Evolutionary conservation across 2,888 invertebrate species (phyloP).

Genomic region (Lasioglossum villosulum): DNA sequence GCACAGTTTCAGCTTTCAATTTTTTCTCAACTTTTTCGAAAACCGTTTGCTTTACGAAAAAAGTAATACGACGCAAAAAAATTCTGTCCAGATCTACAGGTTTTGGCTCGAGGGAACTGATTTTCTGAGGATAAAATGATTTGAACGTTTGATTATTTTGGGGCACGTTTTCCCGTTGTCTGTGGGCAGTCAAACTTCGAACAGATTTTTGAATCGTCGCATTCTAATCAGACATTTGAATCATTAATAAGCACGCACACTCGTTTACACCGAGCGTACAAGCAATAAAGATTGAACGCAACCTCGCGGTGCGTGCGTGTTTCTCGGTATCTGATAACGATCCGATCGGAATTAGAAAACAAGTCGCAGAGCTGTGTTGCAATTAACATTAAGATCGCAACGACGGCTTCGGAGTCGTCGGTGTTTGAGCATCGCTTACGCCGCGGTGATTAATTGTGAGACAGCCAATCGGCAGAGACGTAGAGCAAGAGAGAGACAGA

Average conservation of each 20-base stretch:
- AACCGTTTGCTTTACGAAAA: no score
- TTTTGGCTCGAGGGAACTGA: no score
- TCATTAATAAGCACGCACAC: neutral
- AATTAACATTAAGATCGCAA: neutral
- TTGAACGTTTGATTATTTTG: no score
- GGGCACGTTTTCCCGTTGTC: no score
- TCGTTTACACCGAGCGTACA: neutral
- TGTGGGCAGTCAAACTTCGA: no score
- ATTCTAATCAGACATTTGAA: no score
- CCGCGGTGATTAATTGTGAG: neutral
- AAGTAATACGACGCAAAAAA: no score
- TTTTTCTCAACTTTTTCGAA: no score
- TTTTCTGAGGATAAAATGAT: no score
- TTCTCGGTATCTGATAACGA: neutral
- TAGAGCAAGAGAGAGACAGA: neutral
- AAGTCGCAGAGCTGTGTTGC: neutral
- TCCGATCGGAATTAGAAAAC: neutral
- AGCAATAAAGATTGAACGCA: conserved; percentile 19
- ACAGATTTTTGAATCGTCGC: no score
- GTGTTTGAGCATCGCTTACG: neutral
- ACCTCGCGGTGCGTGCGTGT: neutral
- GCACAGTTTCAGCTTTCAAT: no score
- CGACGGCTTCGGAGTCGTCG: neutral
- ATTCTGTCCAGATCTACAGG: no score
- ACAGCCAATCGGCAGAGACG: neutral